Evolutionary conservation across 2,113 vertebrate species (phyloP), one percentile per base, ranked within the genome.

Genomic region (Chaetops frenatus): DNA sequence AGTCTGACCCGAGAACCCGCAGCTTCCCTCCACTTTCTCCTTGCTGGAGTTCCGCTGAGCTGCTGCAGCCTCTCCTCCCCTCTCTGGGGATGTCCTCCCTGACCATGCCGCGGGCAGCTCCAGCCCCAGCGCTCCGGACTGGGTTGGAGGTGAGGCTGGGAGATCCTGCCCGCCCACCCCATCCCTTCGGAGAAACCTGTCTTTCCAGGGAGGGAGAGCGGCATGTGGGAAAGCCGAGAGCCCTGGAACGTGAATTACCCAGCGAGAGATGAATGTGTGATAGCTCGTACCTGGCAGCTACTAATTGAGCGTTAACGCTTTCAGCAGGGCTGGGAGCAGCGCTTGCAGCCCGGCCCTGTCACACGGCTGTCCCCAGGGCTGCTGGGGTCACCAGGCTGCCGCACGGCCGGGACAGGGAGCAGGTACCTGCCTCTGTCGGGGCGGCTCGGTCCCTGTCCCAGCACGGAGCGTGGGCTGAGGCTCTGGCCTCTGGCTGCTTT

Each of bases 221-320:
- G 90, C 15, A 78, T 96, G 95, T 96, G 96, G 96, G 93, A 97
- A 97, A 96, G 95, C 90, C 36, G 31, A 90, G 95, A 90, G 94
- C 93, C 92, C 93, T 94, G 89, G 94, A 96, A 96, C 85, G 80
- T 38, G 90, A 94, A 90, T 92, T 90, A 97, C 90, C 81, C 90
- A 51, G 94, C 51, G 94, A 94, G 95, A 96, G 95, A 97, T 96
- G 95, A 74, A 97, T 94, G 96, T 88, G 95, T 18, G 96, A 97
- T 96, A 95, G 95, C 96, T 93, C 33, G 93, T 94, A 95, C 94
- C 96, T 96, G 96, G 96, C 96, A 97, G 95, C 94, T 78, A 36
- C 88, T 79, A 31, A 83, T 44, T 1, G 81, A 94, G 94, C 15
- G 58, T 95, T 95, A 97, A 95, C 90, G 22, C 92, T 97, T 96